A percentile compares a stretch with the other conserved stretches of the same genome.
Evolutionary conservation across 2,113 vertebrate genomes (phyloP).

Genomic region (Labeo catla): DNA sequence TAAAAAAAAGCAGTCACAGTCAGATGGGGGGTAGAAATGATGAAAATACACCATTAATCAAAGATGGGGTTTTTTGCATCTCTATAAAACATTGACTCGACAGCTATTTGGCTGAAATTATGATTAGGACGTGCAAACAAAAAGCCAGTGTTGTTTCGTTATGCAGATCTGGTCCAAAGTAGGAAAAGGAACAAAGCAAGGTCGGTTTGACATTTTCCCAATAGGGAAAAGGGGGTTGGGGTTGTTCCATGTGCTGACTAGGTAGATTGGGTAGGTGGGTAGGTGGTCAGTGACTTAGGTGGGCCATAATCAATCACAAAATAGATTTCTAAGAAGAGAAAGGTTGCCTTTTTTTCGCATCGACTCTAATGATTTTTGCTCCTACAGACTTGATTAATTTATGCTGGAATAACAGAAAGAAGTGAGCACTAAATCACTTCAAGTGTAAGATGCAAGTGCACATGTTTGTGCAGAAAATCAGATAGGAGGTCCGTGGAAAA

Average conservation of each 20-base stretch:
- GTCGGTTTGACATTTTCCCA: constrained; percentile 16
- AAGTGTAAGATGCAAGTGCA: constrained; percentile 9
- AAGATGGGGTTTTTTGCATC: constrained; percentile 5
- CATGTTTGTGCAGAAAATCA: constrained; percentile 7
- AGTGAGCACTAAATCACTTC: constrained; percentile 18
- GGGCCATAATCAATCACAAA: constrained; percentile 13
- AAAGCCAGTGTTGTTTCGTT: background rate
- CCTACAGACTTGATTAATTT: background rate
- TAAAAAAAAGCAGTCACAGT: background rate
- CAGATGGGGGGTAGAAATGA: background rate
- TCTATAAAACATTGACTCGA: constrained; percentile 11
- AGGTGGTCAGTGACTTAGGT: background rate
- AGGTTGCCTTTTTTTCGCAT: background rate
- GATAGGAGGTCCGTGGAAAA: constrained; percentile 18
- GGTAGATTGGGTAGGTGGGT: constrained; percentile 14
- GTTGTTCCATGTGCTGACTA: constrained; percentile 18
- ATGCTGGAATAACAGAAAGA: constrained; percentile 16
- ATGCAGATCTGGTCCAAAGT: background rate
- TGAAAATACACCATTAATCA: constrained; percentile 13
- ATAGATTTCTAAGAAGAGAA: constrained; percentile 27
- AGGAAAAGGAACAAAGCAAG: constrained; percentile 34
- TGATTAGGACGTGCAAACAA: background rate
- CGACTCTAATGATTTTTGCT: constrained; percentile 14
- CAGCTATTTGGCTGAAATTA: background rate
- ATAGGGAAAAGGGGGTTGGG: constrained; percentile 9